Conservation (phyloP, 1,140 invertebrate species). For the Philotrypesis tridentata region DNA sequence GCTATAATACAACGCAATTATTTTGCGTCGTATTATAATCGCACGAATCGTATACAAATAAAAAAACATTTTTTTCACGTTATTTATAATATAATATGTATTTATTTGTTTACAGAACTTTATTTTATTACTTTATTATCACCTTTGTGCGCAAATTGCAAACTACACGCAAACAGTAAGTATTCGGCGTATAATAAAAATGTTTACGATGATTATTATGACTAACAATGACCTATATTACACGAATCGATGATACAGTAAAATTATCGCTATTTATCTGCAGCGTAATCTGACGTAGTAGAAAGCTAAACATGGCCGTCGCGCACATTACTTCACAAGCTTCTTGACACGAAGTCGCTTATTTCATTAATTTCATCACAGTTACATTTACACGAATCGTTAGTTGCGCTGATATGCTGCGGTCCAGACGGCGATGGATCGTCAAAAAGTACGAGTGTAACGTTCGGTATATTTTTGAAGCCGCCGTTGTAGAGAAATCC, state of each 20-base stretch:
- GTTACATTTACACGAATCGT: neutral
- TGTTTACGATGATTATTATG: neutral
- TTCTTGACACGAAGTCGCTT: neutral
- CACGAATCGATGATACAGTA: neutral
- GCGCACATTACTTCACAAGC: no score
- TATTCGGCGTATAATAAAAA: neutral
- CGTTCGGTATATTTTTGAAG: neutral
- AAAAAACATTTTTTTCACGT: neutral
- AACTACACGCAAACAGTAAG: neutral
- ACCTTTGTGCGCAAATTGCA: no score
- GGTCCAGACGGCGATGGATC: neutral
- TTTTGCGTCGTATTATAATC: neutral
- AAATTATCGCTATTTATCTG: neutral
- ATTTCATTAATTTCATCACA: neutral
- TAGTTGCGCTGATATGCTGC: neutral
- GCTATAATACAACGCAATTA: neutral
- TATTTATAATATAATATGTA: neutral
- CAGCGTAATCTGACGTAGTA: neutral
- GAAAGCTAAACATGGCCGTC: neutral
- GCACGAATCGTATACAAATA: neutral
- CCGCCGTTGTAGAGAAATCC: neutral
- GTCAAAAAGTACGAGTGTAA: slow-evolving; percentile 5
- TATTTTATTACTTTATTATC: no score
- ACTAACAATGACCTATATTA: neutral
- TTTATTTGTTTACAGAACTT: neutral